Evolutionary conservation across 2,113 vertebrate species (phyloP).

Genomic region (Pangasianodon hypophthalmus): DNA sequence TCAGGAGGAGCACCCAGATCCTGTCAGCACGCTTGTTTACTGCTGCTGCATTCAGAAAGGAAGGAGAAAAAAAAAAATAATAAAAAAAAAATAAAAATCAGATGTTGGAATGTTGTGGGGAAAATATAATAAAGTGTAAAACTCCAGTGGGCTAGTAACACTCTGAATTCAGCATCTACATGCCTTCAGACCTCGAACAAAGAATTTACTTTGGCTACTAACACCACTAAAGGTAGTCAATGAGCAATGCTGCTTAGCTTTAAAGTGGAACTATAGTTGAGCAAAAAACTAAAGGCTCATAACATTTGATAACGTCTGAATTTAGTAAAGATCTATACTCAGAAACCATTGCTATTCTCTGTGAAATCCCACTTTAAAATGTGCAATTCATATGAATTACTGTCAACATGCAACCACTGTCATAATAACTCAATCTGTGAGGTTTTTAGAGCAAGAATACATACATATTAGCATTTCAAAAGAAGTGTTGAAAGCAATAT

Average conservation of each 20-base stretch:
- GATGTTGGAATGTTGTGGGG: constrained; percentile 30
- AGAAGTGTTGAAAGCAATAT: not conserved
- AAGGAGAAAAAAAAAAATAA: not conserved
- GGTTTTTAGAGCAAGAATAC: not conserved
- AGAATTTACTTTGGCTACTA: constrained; percentile 5
- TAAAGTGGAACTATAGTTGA: not conserved
- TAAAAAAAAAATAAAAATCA: not conserved
- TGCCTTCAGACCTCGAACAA: not conserved
- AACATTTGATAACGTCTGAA: not conserved
- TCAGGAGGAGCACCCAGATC: constrained; percentile 42
- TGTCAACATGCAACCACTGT: not conserved
- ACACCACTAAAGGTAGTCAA: not conserved
- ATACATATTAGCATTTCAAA: not conserved
- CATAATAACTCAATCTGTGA: not conserved
- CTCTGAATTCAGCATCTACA: not conserved
- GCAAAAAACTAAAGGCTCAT: not conserved
- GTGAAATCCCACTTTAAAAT: not conserved
- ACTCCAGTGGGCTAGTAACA: not conserved
- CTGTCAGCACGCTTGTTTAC: constrained; percentile 46
- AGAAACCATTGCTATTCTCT: not conserved
- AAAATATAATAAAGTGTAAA: constrained; percentile 16
- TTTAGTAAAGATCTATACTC: not conserved
- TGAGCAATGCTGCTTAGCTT: not conserved
- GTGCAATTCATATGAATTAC: not conserved
- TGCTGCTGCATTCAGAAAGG: constrained; percentile 33